Evolutionary conservation across 2,888 invertebrate species (phyloP).

Genomic region (Sycophila texana): DNA sequence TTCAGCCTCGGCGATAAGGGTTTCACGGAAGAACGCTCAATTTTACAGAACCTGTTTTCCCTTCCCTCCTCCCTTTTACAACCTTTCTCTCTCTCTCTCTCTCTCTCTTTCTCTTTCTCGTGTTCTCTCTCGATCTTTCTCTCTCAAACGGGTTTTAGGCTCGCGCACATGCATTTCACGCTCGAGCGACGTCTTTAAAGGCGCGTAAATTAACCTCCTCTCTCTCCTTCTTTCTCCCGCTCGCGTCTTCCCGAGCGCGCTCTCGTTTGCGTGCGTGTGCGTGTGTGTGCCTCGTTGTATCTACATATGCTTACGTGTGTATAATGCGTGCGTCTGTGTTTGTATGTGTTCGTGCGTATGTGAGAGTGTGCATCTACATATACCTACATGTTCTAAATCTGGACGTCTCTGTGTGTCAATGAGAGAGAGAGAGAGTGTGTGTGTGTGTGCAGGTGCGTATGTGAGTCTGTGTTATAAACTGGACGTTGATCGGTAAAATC

Average conservation of each 20-base stretch:
- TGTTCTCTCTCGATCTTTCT: constrained; percentile 39
- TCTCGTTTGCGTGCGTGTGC: not conserved
- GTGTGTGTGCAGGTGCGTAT: not conserved
- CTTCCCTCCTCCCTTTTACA: constrained; percentile 24
- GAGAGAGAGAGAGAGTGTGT: no score
- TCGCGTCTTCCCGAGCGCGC: constrained; percentile 9
- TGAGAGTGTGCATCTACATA: not conserved
- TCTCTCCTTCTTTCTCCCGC: constrained; percentile 24
- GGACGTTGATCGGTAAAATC: not conserved
- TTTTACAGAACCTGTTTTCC: constrained; percentile 73
- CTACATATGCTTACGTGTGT: no score
- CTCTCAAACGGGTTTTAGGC: constrained; percentile 67
- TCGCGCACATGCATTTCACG: constrained; percentile 66
- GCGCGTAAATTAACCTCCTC: constrained; percentile 69
- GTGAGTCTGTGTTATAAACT: not conserved
- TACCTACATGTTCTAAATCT: no score
- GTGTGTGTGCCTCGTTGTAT: no score
- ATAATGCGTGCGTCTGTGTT: not conserved
- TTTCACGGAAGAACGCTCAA: constrained; percentile 71
- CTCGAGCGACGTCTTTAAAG: constrained; percentile 67
- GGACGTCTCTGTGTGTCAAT: no score
- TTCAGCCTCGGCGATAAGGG: constrained; percentile 63
- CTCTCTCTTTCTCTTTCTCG: constrained; percentile 32
- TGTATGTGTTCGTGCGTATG: not conserved
- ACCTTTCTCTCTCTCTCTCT: constrained; percentile 44